Base-by-base conservation (phyloP, 2,113 vertebrate species). In the Marmota flaviventris region DNA sequence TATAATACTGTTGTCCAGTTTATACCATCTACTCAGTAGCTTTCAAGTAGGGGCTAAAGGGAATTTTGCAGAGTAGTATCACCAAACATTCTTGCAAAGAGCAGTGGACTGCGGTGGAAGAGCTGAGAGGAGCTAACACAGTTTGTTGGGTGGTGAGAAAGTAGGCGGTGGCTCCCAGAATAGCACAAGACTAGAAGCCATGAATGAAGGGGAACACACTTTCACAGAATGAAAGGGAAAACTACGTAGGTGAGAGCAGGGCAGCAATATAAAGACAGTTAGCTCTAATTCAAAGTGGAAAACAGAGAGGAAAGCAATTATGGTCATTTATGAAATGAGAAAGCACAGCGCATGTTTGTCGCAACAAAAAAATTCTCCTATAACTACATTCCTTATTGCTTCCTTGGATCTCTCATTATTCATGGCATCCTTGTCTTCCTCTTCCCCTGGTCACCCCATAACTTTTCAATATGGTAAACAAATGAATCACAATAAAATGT, bases 151-250 rank as follows among this genome's bases (percentile, higher is more conserved):
- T 78, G 75, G 89, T 51, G 88, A 96, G 69, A 25, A 93, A 77
- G 97, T 86, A 48, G 94, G 94, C 61, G 93, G 72, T 4, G 58
- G 65, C 70, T 84, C 96, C 91, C 82, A 91, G 85, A 97, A 97
- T 91, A 97, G 96, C 94, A 96, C 39, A 48, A 92, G 69, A 58
- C 32, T 58, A 70, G 82, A 14, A 93, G 92, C 83, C 76, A 76
- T 91, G 73, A 94, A 97, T 83, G 95, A 61, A 84, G 86, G 88
- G 45, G 48, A 83, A 67, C 29, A 56, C 45, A 67, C 73, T 95
- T 90, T 85, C 69, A 93, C 17, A 95, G 77, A 89, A 95, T 45
- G 88, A 95, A 53, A 56, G 73, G 32, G 63, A 95, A 95, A 83
- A 89, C 61, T 72, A 37, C 67, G 85, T 83, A 95, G 77, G 91